Evolutionary conservation across 2,113 vertebrate species (phyloP).

Genomic region (Erpornis zantholeuca): DNA sequence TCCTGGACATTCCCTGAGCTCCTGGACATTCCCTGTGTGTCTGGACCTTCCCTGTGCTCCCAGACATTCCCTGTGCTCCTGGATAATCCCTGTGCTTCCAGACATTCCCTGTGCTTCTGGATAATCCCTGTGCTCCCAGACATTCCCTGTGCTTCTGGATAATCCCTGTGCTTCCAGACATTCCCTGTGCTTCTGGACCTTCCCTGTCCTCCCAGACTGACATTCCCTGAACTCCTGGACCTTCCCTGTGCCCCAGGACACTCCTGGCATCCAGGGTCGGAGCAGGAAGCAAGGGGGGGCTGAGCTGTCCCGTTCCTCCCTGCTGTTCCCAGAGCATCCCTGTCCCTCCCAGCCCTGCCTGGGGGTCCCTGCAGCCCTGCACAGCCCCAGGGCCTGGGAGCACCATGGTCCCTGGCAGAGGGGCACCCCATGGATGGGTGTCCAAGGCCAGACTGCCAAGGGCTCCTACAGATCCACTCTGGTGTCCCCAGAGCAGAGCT

Average conservation of each 20-base stretch:
- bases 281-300: not conserved
- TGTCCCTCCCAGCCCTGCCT: not conserved
- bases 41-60: not conserved
- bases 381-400: not conserved
- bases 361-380: not conserved
- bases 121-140: accelerated
- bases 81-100: accelerated
- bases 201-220: not conserved
- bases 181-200: accelerated
- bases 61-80: no score
- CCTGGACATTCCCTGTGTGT: not conserved
- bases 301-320: not conserved
- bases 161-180: not conserved
- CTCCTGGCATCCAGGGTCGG: not conserved
- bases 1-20: accelerated
- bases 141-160: not conserved
- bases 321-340: accelerated
- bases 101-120: accelerated
- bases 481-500: not conserved
- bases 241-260: not conserved
- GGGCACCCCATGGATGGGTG: not conserved
- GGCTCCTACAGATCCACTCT: not conserved
- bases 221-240: no score
- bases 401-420: accelerated
- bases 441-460: not conserved